Percentiles rank a stretch among this genome's conserved stretches.
These are phyloP conservation scores for Dynastes grantii DNA, from an alignment of 2,888 invertebrate genomes.

Conservation along the genomic window DNA sequence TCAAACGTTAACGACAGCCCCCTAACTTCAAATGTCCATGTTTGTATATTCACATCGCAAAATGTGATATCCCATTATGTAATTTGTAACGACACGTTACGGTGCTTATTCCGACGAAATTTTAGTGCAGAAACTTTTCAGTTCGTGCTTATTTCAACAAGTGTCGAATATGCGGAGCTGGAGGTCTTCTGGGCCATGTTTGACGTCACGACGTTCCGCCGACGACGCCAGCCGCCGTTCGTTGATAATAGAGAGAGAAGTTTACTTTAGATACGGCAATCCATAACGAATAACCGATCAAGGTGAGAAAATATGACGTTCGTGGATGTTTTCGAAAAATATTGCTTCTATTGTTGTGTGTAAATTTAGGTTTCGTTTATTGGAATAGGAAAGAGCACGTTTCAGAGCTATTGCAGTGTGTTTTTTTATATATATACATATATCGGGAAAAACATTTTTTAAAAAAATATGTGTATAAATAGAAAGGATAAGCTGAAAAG, in stretches of 20 bases:
- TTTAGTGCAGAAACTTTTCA: constrained; percentile 16
- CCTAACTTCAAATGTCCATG: not conserved
- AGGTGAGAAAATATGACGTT: constrained; percentile 31
- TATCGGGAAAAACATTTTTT: too few species aligned
- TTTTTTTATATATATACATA: too few species aligned
- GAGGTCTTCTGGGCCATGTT: constrained; percentile 28
- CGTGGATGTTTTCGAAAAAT: constrained; percentile 1
- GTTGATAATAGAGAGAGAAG: not conserved
- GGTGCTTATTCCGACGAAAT: not conserved
- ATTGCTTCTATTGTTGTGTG: not conserved
- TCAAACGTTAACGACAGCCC: not conserved
- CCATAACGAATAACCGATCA: not conserved
- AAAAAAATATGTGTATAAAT: too few species aligned
- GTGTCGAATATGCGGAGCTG: constrained; percentile 17
- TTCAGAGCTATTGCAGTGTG: too few species aligned
- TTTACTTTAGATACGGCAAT: not conserved
- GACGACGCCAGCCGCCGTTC: constrained; percentile 32
- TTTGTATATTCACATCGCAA: not conserved
- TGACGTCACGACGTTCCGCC: constrained; percentile 30
- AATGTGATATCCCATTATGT: not conserved
- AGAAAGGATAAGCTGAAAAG: too few species aligned
- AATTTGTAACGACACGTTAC: not conserved
- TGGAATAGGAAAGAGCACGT: too few species aligned
- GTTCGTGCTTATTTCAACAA: constrained; percentile 39
- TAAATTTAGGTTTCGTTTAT: not conserved